Conservation (phyloP, 2,888 invertebrate species). For the Nomada fabriciana region DNA sequence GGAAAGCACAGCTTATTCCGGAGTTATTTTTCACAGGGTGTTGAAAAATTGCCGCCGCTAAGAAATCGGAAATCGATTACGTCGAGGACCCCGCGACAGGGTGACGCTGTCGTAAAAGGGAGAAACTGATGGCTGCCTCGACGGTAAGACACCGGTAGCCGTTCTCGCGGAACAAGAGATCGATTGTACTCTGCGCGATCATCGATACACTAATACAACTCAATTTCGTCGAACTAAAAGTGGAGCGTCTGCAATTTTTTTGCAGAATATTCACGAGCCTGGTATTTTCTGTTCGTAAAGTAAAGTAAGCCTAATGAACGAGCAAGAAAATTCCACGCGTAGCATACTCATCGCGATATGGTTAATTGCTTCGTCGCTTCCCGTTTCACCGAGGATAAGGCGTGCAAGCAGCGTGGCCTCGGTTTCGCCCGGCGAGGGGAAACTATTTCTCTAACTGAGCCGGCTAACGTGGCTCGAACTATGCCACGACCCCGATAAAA, state of each 20-base stretch:
- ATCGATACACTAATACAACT: constrained; percentile 46
- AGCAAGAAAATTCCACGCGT: neutral
- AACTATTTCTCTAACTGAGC: constrained; percentile 42
- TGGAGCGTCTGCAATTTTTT: neutral
- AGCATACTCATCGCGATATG: neutral
- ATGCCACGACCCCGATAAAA: constrained; percentile 63
- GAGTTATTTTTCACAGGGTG: constrained; percentile 80
- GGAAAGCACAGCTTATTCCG: constrained; percentile 74
- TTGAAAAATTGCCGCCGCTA: constrained; percentile 80
- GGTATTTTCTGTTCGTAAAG: neutral
- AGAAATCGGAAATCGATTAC: constrained; percentile 82
- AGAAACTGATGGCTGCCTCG: constrained; percentile 65
- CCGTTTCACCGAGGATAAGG: neutral
- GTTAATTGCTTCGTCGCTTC: neutral
- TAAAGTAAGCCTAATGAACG: neutral
- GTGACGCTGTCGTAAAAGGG: constrained; percentile 43
- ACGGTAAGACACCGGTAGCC: constrained; percentile 57
- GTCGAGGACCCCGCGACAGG: constrained; percentile 60
- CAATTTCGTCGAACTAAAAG: constrained; percentile 46
- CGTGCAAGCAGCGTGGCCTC: neutral
- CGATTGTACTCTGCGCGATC: constrained; percentile 53
- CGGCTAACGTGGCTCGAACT: constrained; percentile 52
- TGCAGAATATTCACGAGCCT: neutral
- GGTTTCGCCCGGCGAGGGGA: constrained; percentile 16
- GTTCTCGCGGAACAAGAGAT: constrained; percentile 51